Base-by-base conservation (phyloP, 2,113 vertebrate species). In the Leptocoma aspasia region DNA sequence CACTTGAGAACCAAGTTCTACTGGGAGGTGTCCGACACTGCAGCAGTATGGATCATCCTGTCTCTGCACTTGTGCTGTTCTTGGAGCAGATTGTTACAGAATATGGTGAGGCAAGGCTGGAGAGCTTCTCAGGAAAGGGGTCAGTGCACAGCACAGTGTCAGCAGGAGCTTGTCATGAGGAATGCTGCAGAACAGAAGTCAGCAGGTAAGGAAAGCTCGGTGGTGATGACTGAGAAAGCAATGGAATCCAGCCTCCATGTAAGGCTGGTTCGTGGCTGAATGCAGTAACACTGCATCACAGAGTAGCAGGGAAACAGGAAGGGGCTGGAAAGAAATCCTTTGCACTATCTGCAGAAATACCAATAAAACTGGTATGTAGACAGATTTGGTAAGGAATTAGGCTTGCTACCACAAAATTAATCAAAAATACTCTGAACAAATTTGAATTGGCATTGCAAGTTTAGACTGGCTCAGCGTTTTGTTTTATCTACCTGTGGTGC, bases 361-460 rank as follows among this genome's bases (percentile, higher is more conserved):
- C 22, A 72, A 31, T 60, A 56, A 75, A 94, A 82, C 15, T 52
- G 33, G 20, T 59, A 39, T 59, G 47, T 56, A 52, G 49, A 24
- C 15, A 73, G 42, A 52, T 41, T 53, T 52, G 13, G 28, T 72
- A 72, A 86, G 61, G 75, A 79, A 61, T 90, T 42, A 93, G 50
- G 33, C 61, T 88, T 88, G 16, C n/a, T 89, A 61, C 57, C 45
- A 69, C 76, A 92, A 89, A 86, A 94, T 92, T 93, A 94, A 92
- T 95, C 22, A 57, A 73, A 92, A 90, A 69, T 77, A 63, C 68
- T 81, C 81, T 21, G 63, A 92, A 92, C 80, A 92, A 94, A 96
- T 96, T 95, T 92, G 94, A 92, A 89, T 69, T 83, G 91, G 54
- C 83, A 77, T 57, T 10, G 4, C 83, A 83, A 94, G 91, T 94